phyloP scores from a whole-genome alignment of 2,797 vertebrate genomes.

The Phrynocephalus guinanensis region DNA sequence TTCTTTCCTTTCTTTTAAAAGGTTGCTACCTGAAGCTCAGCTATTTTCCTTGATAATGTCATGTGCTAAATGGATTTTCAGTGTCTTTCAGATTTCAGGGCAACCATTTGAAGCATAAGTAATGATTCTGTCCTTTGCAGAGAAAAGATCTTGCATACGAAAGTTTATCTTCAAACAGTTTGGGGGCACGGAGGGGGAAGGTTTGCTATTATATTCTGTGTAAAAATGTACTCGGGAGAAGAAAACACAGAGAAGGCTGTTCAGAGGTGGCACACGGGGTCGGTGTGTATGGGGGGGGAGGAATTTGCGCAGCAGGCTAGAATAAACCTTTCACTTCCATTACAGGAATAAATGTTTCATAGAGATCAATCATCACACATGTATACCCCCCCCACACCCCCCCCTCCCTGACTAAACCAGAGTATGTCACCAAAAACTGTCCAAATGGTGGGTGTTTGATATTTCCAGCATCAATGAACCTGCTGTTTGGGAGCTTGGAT shows the following conservation, averaged over 20 bases:
- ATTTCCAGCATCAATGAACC: too few relatives aligned
- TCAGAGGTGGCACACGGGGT: neutral
- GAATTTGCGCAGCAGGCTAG: neutral
- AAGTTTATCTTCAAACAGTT: constrained; percentile 15
- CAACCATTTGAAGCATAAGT: constrained; percentile 36
- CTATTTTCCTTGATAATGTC: constrained; percentile 17
- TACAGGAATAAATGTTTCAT: neutral
- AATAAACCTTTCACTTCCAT: neutral
- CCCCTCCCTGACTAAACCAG: neutral
- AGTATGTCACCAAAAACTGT: neutral
- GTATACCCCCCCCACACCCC: too few relatives aligned
- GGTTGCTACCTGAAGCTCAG: constrained; percentile 14
- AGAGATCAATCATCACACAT: neutral
- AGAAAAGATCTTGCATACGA: neutral
- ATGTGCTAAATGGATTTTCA: constrained; percentile 32
- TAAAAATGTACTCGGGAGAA: neutral
- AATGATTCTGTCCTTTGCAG: constrained; percentile 40
- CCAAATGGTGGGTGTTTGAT: neutral
- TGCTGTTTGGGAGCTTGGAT: neutral
- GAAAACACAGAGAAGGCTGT: neutral
- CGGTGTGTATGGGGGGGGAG: neutral
- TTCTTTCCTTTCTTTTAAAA: neutral
- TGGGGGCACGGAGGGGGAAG: neutral
- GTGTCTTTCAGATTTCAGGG: constrained; percentile 22
- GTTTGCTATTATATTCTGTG: neutral